Evolutionary conservation across 1,140 invertebrate genomes (phyloP), one percentile per base, ranked within the genome.

Genomic region (Drosophila pseudoananassae): DNA sequence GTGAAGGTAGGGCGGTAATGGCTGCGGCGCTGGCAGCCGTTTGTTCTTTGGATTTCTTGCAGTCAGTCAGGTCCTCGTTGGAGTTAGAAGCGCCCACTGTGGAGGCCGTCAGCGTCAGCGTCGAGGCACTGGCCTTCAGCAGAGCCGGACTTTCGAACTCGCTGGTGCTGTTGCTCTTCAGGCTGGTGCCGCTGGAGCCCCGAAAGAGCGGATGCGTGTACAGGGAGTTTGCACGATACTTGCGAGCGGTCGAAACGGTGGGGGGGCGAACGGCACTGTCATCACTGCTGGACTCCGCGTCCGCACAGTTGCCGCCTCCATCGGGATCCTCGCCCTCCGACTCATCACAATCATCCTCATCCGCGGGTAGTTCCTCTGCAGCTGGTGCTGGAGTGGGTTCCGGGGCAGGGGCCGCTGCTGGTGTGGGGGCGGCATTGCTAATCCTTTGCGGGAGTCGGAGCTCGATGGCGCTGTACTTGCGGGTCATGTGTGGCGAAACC

Each of bases 401-500:
- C 4, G 27, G 45, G 9, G 57, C 46, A 33, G 25, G 9, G 7
- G 6, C 20, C 2, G 20, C 20, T 20, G 20, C 20, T 3, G 20
- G 1, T 20, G 20, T 3, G 2, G 46, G 15, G 15, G 73, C 47
- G 25, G 49, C 52, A 47, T 78, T 79, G 29, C 47, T 76, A 20
- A 53, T 53, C 2, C 83, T 64, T 17, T 87, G 66, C 1, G 89
- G 82, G 8, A 90, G 23, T 29, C 88, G 87, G 15, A 91, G 51
- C 29, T 80, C 90, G 2, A 90, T 82, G 51, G 76, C 63, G 82
- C 78, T 69, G 73, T 89, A 88, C 58, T 79, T 90, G 6, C 93
- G 87, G 12, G 87, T 75, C 29, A 91, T 59, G 14, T 92, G 92
- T 25, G 93, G 93, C 2, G 93, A 93, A 14, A 92, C 91, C 0